Evolutionary conservation across 2,797 vertebrate genomes (phyloP), one percentile per base, ranked within the genome.

Genomic region (Coracias cyanogaster): DNA sequence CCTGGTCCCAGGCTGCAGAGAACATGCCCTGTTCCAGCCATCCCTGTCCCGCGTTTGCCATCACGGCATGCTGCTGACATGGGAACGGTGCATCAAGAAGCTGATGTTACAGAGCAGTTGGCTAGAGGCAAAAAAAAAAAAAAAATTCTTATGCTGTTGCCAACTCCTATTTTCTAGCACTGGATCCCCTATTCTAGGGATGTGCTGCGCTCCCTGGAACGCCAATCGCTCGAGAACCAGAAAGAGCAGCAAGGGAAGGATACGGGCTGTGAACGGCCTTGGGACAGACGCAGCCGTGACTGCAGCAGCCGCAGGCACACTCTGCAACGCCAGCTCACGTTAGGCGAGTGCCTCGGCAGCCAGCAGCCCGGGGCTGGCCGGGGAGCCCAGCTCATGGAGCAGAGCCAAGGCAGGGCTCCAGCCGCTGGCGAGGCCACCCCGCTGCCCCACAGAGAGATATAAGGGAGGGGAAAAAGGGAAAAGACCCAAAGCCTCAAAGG

Each of bases 51-150:
- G 0, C 2, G 1, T 2, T 48, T 33, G 76, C 90, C 19, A 17
- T 7, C 70, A 11, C 2, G 0, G 22, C 62, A 15, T 1, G 4
- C 31, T 20, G 58, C 54, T 8, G 0, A 31, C 31, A n/a, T 0
- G 0, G 54, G 24, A 84, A 62, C 5, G 0, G 18, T 3, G 51
- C 60, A 15, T 16, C n/a, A 5, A 48, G 78, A 39, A 49, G 55
- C 64, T 74, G 94, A 51, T 72, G 57, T 2, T 41, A 43, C 78
- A 1, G 24, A 92, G 66, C 74, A 79, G 18, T 3, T 82, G 71
- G 74, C 64, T 61, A 12, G 29, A 87, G 89, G 84, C 26, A 85
- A 58, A 72, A 54, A 28, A 51, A 49, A 49, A 24, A 46, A 31
- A n/a, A 21, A 73, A 71, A 57, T 25, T 41, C 86, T 48, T 35